Conservation (phyloP, 2,797 vertebrate genomes). For the Danio jaintianensis region DNA sequence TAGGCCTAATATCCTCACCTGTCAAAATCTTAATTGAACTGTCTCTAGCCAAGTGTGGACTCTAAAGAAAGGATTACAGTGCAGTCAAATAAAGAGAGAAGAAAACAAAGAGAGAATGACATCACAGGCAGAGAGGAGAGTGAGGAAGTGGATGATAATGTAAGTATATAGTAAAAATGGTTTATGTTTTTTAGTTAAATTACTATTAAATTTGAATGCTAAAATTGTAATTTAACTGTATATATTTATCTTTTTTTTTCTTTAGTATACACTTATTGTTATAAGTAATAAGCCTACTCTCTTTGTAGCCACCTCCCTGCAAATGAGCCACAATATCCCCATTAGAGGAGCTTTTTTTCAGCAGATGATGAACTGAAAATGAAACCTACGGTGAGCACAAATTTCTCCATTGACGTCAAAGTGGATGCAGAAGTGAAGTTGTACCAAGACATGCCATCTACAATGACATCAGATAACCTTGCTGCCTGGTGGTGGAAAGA, state of each 20-base stretch:
- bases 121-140: too few relatives aligned
- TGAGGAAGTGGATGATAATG: too few relatives aligned
- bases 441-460: background rate
- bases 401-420: background rate
- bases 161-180: too few relatives aligned
- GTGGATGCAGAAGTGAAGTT: background rate
- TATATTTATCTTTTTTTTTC: background rate
- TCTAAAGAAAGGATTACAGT: too few relatives aligned
- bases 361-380: background rate
- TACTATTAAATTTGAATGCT: too few relatives aligned
- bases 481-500: constrained; percentile 47
- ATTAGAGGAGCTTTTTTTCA: constrained; percentile 1
- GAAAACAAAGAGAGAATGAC: too few relatives aligned
- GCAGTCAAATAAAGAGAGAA: too few relatives aligned
- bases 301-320: background rate
- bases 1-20: too few relatives aligned
- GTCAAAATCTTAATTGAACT: too few relatives aligned
- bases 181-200: too few relatives aligned
- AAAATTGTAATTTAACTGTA: background rate
- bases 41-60: too few relatives aligned
- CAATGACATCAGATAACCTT: constrained; percentile 42
- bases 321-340: background rate
- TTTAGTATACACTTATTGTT: background rate
- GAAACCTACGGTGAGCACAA: background rate
- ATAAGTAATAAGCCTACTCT: background rate